phyloP scores from a whole-genome alignment of 2,797 vertebrate genomes.

The Eospalax fontanierii region DNA sequence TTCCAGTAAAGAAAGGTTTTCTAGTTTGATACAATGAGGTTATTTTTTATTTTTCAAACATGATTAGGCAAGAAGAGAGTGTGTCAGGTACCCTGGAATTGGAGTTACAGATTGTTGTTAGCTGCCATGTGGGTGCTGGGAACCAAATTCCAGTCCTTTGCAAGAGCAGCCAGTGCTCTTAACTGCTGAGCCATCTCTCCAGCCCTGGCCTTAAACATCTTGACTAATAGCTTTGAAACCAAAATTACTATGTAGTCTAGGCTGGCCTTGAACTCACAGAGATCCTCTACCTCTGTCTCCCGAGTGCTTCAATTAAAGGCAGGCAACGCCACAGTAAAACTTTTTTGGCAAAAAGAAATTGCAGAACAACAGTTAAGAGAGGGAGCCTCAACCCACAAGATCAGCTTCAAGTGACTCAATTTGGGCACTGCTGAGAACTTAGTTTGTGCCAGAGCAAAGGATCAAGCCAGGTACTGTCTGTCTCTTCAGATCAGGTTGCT shows the following conservation, averaged over 20 bases:
- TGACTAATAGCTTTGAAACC: not conserved
- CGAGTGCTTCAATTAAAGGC: not conserved
- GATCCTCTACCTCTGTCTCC: not conserved
- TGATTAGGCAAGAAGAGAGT: no score
- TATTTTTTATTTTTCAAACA: no score
- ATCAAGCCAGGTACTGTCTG: not conserved
- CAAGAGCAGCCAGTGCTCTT: no score
- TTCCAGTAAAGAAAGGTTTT: no score
- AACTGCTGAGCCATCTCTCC: no score
- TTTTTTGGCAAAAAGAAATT: conserved; percentile 1
- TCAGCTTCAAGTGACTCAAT: not conserved
- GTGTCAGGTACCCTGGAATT: no score
- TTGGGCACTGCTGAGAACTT: not conserved
- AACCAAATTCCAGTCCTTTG: no score
- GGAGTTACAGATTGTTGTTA: no score
- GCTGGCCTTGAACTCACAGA: not conserved
- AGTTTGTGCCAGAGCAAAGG: not conserved
- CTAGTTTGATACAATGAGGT: no score
- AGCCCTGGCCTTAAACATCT: not conserved
- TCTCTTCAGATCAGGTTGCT: not conserved
- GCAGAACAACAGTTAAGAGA: not conserved
- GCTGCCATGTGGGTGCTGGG: no score
- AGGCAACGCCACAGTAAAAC: not conserved
- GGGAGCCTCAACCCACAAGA: not conserved
- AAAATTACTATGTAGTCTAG: no score